Percentiles rank a stretch among this genome's conserved stretches.
Evolutionary conservation across 2,113 vertebrate species (phyloP).

Genomic region (Buteo buteo): DNA sequence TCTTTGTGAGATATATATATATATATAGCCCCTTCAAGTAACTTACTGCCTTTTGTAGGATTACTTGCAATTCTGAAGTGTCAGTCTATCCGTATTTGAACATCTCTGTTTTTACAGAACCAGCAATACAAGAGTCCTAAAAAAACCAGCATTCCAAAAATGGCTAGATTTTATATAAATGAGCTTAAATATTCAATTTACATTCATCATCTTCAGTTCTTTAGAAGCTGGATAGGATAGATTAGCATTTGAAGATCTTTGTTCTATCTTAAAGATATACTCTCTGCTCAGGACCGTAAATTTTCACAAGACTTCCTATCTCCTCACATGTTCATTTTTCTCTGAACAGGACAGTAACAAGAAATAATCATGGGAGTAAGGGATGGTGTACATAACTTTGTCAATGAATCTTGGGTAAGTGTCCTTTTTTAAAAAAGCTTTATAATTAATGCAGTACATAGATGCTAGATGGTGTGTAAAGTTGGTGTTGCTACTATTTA

Average conservation of each 20-base stretch:
- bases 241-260: background rate
- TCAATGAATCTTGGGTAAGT: background rate
- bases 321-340: background rate
- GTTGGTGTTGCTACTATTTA: background rate
- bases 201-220: background rate
- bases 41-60: background rate
- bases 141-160: background rate
- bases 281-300: too few species aligned
- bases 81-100: background rate
- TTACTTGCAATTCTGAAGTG: background rate
- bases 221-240: background rate
- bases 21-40: background rate
- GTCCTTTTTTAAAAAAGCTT: background rate
- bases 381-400: background rate
- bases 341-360: background rate
- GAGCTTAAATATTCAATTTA: background rate
- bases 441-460: background rate
- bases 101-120: background rate
- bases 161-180: background rate
- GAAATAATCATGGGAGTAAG: background rate
- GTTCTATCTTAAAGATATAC: background rate
- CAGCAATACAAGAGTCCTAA: background rate
- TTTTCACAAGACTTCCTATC: background rate
- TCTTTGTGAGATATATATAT: background rate
- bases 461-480: background rate